Conservation (phyloP, 2,888 invertebrate species). For the Cheilosia pagana region DNA sequence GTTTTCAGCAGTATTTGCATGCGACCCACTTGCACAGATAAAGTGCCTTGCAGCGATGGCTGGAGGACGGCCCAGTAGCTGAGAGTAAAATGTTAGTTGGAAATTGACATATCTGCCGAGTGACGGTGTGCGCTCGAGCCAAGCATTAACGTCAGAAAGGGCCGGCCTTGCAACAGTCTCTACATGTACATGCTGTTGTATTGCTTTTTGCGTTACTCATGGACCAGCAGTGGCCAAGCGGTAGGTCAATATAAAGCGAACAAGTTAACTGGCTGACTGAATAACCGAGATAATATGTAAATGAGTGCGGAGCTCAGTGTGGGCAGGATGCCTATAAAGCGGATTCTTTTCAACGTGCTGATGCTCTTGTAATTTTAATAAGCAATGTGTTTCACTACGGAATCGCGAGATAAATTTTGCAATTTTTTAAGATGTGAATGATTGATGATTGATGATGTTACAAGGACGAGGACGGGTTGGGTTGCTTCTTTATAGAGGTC, state of each 20-base stretch:
- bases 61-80: constrained; percentile 10
- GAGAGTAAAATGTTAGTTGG: constrained; percentile 37
- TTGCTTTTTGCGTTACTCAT: constrained; percentile 51
- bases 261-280: constrained; percentile 59
- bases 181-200: background rate
- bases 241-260: constrained; percentile 49
- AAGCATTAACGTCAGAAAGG: constrained; percentile 45
- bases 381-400: background rate
- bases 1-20: constrained; percentile 62
- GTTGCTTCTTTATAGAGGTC: no score
- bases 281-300: constrained; percentile 54
- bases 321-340: background rate
- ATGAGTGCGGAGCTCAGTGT: constrained; percentile 9
- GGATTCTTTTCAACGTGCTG: background rate
- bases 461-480: background rate
- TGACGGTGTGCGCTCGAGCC: constrained; percentile 29
- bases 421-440: background rate
- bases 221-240: constrained; percentile 34
- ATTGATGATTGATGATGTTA: background rate
- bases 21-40: constrained; percentile 69
- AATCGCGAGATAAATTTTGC: background rate
- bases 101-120: constrained; percentile 61
- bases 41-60: constrained; percentile 58
- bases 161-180: background rate
- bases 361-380: background rate